Evolutionary conservation across 2,888 invertebrate genomes (phyloP).

Genomic region (Synanthedon myopaeformis): DNA sequence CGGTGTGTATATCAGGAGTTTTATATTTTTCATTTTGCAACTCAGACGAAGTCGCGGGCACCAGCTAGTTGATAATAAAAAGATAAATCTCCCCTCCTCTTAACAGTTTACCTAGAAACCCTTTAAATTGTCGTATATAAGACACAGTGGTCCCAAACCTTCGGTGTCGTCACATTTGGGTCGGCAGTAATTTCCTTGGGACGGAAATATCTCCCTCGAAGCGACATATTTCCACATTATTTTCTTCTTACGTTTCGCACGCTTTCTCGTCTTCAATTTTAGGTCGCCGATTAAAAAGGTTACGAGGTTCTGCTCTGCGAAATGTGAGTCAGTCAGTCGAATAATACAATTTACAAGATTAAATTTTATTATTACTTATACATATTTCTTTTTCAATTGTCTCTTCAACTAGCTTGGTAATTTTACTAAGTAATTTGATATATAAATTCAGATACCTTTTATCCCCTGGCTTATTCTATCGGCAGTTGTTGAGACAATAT

Average conservation of each 20-base stretch:
- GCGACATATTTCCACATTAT: neutral
- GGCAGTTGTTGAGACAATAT: too few relatives aligned
- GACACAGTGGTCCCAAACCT: neutral
- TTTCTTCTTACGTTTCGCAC: neutral
- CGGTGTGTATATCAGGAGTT: too few relatives aligned
- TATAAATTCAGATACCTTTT: too few relatives aligned
- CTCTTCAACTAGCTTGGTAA: too few relatives aligned
- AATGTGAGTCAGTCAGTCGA: neutral
- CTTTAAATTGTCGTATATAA: neutral
- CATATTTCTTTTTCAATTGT: too few relatives aligned
- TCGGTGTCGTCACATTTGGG: neutral
- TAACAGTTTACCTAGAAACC: neutral
- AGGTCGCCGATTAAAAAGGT: neutral
- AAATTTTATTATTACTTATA: too few relatives aligned
- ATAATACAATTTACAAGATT: neutral
- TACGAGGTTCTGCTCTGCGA: neutral
- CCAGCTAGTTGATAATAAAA: too few relatives aligned
- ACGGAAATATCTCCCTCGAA: neutral
- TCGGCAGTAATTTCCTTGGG: neutral
- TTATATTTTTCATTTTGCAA: too few relatives aligned
- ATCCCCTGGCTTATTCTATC: too few relatives aligned
- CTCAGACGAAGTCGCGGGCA: too few relatives aligned
- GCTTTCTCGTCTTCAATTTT: neutral
- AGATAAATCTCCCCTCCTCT: too few relatives aligned
- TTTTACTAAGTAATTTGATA: too few relatives aligned